A percentile compares a stretch with the other conserved stretches of the same genome.
phyloP scores from a whole-genome alignment of 2,888 invertebrate species.

The Xylota segnis region DNA sequence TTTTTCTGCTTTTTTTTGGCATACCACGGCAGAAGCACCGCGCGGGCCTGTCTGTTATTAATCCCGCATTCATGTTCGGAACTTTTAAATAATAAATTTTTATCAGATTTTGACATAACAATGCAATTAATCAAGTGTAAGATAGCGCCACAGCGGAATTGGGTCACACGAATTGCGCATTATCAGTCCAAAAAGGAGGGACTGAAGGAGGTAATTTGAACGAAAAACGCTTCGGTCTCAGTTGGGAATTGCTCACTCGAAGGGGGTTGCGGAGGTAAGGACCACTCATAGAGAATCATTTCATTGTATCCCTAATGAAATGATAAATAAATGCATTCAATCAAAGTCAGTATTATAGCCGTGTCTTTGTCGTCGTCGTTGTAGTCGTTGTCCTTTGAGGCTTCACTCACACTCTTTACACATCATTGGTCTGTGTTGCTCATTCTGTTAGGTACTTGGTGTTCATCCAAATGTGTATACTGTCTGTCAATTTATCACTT shows the following conservation, averaged over 20 bases:
- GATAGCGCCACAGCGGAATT: slow-evolving; percentile 20
- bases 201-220: not conserved
- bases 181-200: not conserved
- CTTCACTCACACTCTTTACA: slow-evolving; percentile 10
- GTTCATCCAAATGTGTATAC: slow-evolving; percentile 28
- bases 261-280: too few relatives aligned
- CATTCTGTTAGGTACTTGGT: slow-evolving; percentile 7
- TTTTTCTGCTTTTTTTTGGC: not conserved
- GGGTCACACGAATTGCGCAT: slow-evolving; percentile 31
- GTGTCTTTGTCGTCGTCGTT: slow-evolving; percentile 15
- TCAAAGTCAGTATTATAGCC: slow-evolving; percentile 46
- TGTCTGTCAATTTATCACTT: slow-evolving; percentile 53
- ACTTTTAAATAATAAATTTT: slow-evolving; percentile 60
- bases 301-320: slow-evolving; percentile 41
- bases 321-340: slow-evolving; percentile 66
- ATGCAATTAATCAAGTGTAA: slow-evolving; percentile 56
- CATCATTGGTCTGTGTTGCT: slow-evolving; percentile 3
- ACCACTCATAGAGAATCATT: slow-evolving; percentile 24
- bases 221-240: not conserved
- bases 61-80: slow-evolving; percentile 1
- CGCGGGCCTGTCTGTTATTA: slow-evolving; percentile 13
- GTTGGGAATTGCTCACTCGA: not conserved
- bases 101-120: slow-evolving; percentile 61
- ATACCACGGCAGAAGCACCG: not conserved
- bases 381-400: slow-evolving; percentile 32